These are phyloP conservation scores for Silvanus unidentatus DNA, from an alignment of 2,888 invertebrate species.

Conservation along the genomic window DNA sequence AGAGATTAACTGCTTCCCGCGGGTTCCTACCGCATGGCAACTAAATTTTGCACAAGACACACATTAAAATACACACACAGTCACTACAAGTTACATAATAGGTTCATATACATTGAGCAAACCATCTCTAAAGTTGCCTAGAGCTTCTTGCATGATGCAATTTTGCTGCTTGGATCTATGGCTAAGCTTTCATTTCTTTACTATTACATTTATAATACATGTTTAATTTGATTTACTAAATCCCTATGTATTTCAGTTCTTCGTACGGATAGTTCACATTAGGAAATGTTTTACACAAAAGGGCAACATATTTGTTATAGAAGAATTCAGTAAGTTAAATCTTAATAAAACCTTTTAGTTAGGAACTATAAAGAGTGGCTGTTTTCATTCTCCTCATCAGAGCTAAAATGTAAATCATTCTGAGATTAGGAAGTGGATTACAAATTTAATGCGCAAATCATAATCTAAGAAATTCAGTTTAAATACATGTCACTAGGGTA, in stretches of 20 bases:
- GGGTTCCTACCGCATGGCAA: constrained; percentile 43
- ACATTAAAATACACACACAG: constrained; percentile 31
- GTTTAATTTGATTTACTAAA: background rate
- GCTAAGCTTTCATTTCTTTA: constrained; percentile 15
- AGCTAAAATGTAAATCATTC: too few relatives aligned
- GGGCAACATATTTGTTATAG: constrained; percentile 97
- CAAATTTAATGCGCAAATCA: constrained; percentile 10
- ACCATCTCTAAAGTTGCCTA: constrained; percentile 57
- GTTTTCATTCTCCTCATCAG: too few relatives aligned
- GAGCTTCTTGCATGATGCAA: constrained; percentile 41
- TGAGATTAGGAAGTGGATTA: background rate
- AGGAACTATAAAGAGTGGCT: too few relatives aligned
- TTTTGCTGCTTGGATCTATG: constrained; percentile 15
- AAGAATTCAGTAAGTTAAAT: constrained; percentile 97
- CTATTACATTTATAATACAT: background rate
- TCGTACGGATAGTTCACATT: constrained; percentile 98
- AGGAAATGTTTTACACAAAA: constrained; percentile 99
- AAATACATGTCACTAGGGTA: constrained; percentile 3
- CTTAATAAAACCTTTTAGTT: background rate
- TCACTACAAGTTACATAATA: constrained; percentile 29
- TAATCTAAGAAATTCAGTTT: constrained; percentile 14
- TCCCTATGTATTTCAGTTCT: constrained; percentile 77
- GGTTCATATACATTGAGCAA: constrained; percentile 45
- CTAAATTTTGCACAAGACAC: constrained; percentile 29
- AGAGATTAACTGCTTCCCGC: constrained; percentile 35